A percentile compares a stretch with the other conserved stretches of the same genome.
Conservation (phyloP, 1,140 invertebrate species). For the Aphelinus certus region DNA sequence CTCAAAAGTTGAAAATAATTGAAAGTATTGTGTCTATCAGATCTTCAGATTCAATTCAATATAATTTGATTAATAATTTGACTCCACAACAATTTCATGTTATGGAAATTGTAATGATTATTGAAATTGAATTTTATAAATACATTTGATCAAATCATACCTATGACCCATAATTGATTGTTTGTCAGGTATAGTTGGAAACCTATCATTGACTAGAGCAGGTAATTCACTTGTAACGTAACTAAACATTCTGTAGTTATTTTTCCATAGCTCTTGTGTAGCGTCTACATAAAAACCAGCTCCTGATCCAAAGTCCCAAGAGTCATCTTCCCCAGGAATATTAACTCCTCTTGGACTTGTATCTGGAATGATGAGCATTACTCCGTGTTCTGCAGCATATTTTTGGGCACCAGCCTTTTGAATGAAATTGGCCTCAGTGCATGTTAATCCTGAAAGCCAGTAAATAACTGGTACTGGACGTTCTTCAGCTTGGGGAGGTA, state of each 20-base stretch:
- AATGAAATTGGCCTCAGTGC: slow-evolving; percentile 96
- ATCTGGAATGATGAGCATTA: slow-evolving; percentile 92
- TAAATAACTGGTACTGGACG: slow-evolving; percentile 83
- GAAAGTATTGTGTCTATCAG: slow-evolving; percentile 5
- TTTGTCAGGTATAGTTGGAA: slow-evolving; percentile 71
- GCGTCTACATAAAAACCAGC: slow-evolving; percentile 98
- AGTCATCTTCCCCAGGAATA: slow-evolving; percentile 89
- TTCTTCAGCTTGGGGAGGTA: slow-evolving; percentile 81
- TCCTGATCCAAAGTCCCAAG: slow-evolving; percentile 93
- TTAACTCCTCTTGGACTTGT: slow-evolving; percentile 93
- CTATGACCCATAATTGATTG: slow-evolving; percentile 89
- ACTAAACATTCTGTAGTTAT: slow-evolving; percentile 95
- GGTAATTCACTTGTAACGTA: slow-evolving; percentile 94
- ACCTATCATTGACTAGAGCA: slow-evolving; percentile 79
- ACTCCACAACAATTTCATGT: no score
- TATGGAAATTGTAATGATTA: not conserved
- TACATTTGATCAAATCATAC: slow-evolving; percentile 57
- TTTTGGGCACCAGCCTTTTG: slow-evolving; percentile 93
- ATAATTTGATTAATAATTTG: no score
- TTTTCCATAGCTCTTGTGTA: slow-evolving; percentile 88
- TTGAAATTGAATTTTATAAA: not conserved
- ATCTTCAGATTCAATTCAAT: no score
- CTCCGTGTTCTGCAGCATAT: slow-evolving; percentile 82
- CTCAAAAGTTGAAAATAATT: no score
- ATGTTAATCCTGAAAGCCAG: slow-evolving; percentile 94